Conservation (phyloP, 2,797 vertebrate species). For the Sebastes kiyomatsui region DNA sequence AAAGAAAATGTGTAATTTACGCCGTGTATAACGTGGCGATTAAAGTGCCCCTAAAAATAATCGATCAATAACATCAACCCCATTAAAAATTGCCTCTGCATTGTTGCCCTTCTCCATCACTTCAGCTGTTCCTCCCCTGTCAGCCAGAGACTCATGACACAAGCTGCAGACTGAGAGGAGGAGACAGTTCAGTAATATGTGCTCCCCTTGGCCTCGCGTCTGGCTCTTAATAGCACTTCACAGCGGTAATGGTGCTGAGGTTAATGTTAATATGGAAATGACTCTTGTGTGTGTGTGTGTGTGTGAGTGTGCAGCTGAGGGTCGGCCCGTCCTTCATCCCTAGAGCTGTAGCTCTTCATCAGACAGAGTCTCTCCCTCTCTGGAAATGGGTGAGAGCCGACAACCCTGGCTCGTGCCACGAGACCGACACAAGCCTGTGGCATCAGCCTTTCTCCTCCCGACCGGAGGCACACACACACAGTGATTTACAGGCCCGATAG, state of each 20-base stretch:
- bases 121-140: constrained; percentile 7
- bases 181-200: constrained; percentile 53
- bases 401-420: constrained; percentile 1
- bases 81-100: background rate
- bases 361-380: constrained; percentile 1
- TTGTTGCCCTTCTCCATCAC: constrained; percentile 15
- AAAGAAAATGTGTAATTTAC: background rate
- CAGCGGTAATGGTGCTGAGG: constrained; percentile 62
- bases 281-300: constrained; percentile 26
- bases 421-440: constrained; percentile 5
- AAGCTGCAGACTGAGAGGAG: constrained; percentile 35
- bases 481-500: constrained; percentile 40
- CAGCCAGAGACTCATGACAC: constrained; percentile 20
- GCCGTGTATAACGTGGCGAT: background rate
- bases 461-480: background rate
- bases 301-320: constrained; percentile 16
- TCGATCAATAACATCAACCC: constrained; percentile 1
- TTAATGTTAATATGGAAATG: constrained; percentile 67
- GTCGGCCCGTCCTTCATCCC: constrained; percentile 63
- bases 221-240: constrained; percentile 68
- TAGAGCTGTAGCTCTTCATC: constrained; percentile 46
- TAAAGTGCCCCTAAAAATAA: background rate
- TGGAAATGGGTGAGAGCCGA: constrained; percentile 15
- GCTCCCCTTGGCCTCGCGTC: constrained; percentile 52
- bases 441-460: background rate